phyloP scores from a whole-genome alignment of 2,113 vertebrate genomes.

The Notarius lentiginosus region DNA sequence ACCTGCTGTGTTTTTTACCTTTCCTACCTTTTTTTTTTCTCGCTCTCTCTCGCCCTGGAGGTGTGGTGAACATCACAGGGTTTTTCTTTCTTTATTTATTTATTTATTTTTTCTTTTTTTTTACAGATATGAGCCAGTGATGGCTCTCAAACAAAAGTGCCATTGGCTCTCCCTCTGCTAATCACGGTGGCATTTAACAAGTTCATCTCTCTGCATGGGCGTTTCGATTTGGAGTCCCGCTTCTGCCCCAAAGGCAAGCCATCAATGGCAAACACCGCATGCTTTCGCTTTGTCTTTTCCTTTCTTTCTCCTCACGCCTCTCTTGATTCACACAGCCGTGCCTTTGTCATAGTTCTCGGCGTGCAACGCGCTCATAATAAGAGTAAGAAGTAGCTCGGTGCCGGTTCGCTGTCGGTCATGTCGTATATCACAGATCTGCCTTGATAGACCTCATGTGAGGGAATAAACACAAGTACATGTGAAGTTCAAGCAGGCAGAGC shows the following conservation, averaged over 20 bases:
- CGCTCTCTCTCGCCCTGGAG: slow-evolving; percentile 26
- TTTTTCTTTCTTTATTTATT: background rate
- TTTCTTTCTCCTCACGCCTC: background rate
- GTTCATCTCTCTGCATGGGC: slow-evolving; percentile 53
- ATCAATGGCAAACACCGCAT: slow-evolving; percentile 31
- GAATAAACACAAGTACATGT: slow-evolving; percentile 5
- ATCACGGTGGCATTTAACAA: slow-evolving; percentile 47
- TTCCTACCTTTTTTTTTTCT: background rate
- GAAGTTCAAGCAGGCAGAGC: background rate
- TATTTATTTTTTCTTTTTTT: background rate
- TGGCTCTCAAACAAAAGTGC: slow-evolving; percentile 31
- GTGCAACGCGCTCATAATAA: slow-evolving; percentile 5
- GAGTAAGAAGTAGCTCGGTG: background rate
- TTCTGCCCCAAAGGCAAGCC: slow-evolving; percentile 49
- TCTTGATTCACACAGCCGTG: slow-evolving; percentile 10
- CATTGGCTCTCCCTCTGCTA: slow-evolving; percentile 32
- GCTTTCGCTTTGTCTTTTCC: background rate
- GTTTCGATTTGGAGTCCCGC: slow-evolving; percentile 43
- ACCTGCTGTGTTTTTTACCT: slow-evolving; percentile 37
- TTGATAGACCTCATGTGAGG: background rate
- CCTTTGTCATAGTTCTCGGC: slow-evolving; percentile 11
- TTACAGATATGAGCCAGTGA: slow-evolving; percentile 24
- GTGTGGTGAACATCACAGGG: slow-evolving; percentile 21
- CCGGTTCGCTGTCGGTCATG: slow-evolving; percentile 10
- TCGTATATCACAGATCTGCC: background rate